Evolutionary conservation across 1,140 invertebrate genomes (phyloP).

Genomic region (Achatina immaculata): DNA sequence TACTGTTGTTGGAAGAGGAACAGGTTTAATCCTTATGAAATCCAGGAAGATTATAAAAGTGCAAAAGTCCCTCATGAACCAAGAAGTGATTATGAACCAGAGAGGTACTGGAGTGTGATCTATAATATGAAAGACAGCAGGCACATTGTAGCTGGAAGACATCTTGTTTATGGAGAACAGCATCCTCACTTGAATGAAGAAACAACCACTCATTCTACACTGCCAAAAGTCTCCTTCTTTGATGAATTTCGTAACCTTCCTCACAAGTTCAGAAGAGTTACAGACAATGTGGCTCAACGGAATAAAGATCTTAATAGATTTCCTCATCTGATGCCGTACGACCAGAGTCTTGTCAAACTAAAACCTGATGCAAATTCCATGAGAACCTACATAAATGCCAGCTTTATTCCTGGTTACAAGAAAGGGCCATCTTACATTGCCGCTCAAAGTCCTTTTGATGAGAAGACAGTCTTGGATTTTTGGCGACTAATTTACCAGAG

Average conservation of each 20-base stretch:
- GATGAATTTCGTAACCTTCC: conserved; percentile 65
- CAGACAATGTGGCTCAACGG: conserved; percentile 45
- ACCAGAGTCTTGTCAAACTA: conserved; percentile 63
- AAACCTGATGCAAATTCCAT: conserved; percentile 54
- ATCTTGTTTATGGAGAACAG: conserved; percentile 48
- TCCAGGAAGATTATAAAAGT: conserved; percentile 41
- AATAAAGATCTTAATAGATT: conserved; percentile 64
- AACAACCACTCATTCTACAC: conserved; percentile 21
- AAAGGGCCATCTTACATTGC: conserved; percentile 63
- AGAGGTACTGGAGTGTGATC: conserved; percentile 64
- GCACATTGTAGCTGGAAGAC: conserved; percentile 55
- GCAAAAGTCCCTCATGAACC: conserved; percentile 11
- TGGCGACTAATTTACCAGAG: conserved; percentile 67
- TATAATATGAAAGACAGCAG: conserved; percentile 57
- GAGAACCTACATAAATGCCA: conserved; percentile 97
- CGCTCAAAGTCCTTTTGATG: conserved; percentile 68
- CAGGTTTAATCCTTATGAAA: conserved; percentile 43
- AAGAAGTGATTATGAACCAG: conserved; percentile 40
- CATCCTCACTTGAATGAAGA: conserved; percentile 36
- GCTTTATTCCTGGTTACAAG: conserved; percentile 62
- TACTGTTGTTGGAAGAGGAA: conserved; percentile 49
- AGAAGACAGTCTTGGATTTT: conserved; percentile 65
- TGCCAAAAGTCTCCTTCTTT: conserved; percentile 54
- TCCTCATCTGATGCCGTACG: conserved; percentile 66
- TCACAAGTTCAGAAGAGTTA: conserved; percentile 40